phyloP scores from a whole-genome alignment of 2,797 vertebrate genomes.

The Melanotaenia maccullochi region DNA sequence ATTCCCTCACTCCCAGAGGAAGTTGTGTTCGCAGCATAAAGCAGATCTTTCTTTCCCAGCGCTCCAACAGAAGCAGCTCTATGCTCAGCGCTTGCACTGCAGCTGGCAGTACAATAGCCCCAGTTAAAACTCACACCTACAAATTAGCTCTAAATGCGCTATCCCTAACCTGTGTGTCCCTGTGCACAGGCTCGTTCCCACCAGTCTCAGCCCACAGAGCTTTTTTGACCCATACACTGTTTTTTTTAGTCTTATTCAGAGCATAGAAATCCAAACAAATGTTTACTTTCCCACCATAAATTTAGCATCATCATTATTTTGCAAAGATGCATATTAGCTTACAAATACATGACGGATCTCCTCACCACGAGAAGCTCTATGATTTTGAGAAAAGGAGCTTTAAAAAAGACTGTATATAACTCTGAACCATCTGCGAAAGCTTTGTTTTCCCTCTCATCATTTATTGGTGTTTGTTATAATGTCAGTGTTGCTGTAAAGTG shows the following conservation, averaged over 20 bases:
- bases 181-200: slow-evolving; percentile 46
- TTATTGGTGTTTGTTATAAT: slow-evolving; percentile 68
- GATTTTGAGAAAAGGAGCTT: slow-evolving; percentile 10
- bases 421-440: slow-evolving; percentile 30
- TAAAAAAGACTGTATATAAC: slow-evolving; percentile 17
- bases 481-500: slow-evolving; percentile 61
- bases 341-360: background rate
- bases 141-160: slow-evolving; percentile 62
- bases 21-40: slow-evolving; percentile 67
- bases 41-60: slow-evolving; percentile 70
- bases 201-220: slow-evolving; percentile 9
- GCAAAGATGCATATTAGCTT: slow-evolving; percentile 2
- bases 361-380: background rate
- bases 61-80: slow-evolving; percentile 73
- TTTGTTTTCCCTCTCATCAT: slow-evolving; percentile 51
- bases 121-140: slow-evolving; percentile 77
- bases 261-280: background rate
- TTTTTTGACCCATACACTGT: slow-evolving; percentile 14
- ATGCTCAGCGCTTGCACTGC: slow-evolving; percentile 64
- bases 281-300: background rate
- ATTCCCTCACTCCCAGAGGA: slow-evolving; percentile 66
- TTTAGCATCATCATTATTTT: slow-evolving; percentile 5
- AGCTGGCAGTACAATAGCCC: slow-evolving; percentile 76
- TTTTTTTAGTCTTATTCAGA: slow-evolving; percentile 1
- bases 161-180: slow-evolving; percentile 43